Conservation (phyloP, 2,113 vertebrate species). For the Thryonomys swinderianus region DNA sequence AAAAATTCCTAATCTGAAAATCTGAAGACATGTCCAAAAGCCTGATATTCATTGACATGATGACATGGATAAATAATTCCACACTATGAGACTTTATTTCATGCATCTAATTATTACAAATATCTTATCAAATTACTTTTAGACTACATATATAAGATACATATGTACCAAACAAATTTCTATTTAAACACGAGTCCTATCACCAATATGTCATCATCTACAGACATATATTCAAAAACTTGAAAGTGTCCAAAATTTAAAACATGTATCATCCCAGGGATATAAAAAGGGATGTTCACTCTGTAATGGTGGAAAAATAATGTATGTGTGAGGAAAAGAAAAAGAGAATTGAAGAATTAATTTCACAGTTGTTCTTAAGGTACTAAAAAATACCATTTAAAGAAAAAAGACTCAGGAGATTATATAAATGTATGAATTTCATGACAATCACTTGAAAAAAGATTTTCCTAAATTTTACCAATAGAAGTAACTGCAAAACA, state of each 20-base stretch:
- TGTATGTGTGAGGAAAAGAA: neutral
- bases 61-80: neutral
- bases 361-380: constrained; percentile 47
- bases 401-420: neutral
- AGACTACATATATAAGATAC: neutral
- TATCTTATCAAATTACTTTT: neutral
- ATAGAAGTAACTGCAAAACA: neutral
- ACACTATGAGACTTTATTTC: neutral
- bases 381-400: neutral
- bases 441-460: neutral
- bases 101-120: neutral
- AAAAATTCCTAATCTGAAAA: neutral
- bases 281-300: neutral
- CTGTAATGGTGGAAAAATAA: neutral
- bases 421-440: neutral
- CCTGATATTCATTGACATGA: neutral
- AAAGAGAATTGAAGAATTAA: constrained; percentile 23
- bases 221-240: neutral
- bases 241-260: neutral
- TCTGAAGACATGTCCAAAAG: neutral
- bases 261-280: neutral
- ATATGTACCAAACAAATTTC: neutral
- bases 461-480: neutral
- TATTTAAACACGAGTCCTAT: neutral
- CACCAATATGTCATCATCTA: neutral